Evolutionary conservation across 2,888 invertebrate genomes (phyloP), one percentile per base, ranked within the genome.

Genomic region (Noctua comes): DNA sequence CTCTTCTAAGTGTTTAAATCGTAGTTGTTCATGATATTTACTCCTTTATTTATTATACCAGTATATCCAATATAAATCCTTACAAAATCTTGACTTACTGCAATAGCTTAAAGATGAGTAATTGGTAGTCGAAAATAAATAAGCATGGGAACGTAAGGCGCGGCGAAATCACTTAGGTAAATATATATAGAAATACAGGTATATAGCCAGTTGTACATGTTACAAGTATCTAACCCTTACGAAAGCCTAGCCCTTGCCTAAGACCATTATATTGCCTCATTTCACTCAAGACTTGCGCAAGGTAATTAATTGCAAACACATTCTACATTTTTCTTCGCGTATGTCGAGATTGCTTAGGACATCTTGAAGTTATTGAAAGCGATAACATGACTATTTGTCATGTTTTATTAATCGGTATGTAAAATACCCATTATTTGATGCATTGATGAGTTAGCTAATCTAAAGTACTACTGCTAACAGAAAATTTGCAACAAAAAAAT

Each of bases 171-270:
- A 69, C 57, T 13, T 65, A 73, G 13, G 48, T 40, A 10, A 62
- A 31, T 27, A 16, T 57, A 43, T 46, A 65, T 40, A 65, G 68
- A 57, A 64, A 68, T 69, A 83, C 62, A 76, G 48, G 59, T 84
- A 68, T 69, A 46, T 54, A 70, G 18, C 64, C 46, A 51, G 70
- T 11, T 40, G 31, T 27, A 74, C 64, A 69, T 51, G 64, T 18
- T 59, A 73, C 75, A 48, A 54, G 68, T 77, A 54, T 36, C 18
- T 70, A 73, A 75, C 73, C 82, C 85, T 78, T 78, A 73, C 73
- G 73, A 84, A 73, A 85, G 82, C n/a, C 51, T 81, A 84, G 74
- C 66, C 74, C 75, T 77, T 68, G 72, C 78, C 43, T 73, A 57
- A 62, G 54, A 62, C 59, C 27, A 77, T 68, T 71, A 76, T 31